Base-by-base conservation (phyloP, 1,140 invertebrate species). In the Propsilocerus akamusi region DNA sequence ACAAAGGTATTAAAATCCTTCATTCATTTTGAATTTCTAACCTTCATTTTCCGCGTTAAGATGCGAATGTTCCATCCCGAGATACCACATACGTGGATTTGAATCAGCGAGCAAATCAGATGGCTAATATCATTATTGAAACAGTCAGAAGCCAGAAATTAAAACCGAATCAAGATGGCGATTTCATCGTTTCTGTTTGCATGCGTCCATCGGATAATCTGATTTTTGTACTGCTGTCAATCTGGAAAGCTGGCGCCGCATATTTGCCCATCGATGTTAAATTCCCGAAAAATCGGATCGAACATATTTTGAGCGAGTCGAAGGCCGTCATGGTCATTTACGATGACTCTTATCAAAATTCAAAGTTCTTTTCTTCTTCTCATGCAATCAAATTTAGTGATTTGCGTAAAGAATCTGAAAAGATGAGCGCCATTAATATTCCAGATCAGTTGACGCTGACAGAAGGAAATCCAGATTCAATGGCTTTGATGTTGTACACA, bases 201-300 rank as follows among this genome's bases (percentile, higher is more conserved):
- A 72, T 86, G 68, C 71, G 73, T 50, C 81, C 83, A 0, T 72
- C 75, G 6, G 74, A 82, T 52, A 69, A 72, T 25, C 69, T 86
- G 6, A 69, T 86, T 2, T 61, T 74, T 0, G 60, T 73, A 0
- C 62, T 88, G n/a, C 58, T 86, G 34, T 75, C 78, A 5, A 75
- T 81, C 34, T 73, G 81, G 68, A 88, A 87, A 69, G 66, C 75
- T 3, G 83, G 83, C 1, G 78, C 77, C 46, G 78, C 81, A 0
- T 88, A 86, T 62, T 62, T 88, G n/a, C 83, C 85, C 0, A 63
- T 87, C 50, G 83, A 86, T 56, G 70, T 74, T 0, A 72, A 71
- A 47, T 83, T 83, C 57, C 82, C 83, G 0, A 70, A 69, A 25
- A 68, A 72, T 5, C 69, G 84, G 53, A 69, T 86, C 10, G 69